phyloP scores from a whole-genome alignment of 2,113 vertebrate species.

The Epinephelus moara region DNA sequence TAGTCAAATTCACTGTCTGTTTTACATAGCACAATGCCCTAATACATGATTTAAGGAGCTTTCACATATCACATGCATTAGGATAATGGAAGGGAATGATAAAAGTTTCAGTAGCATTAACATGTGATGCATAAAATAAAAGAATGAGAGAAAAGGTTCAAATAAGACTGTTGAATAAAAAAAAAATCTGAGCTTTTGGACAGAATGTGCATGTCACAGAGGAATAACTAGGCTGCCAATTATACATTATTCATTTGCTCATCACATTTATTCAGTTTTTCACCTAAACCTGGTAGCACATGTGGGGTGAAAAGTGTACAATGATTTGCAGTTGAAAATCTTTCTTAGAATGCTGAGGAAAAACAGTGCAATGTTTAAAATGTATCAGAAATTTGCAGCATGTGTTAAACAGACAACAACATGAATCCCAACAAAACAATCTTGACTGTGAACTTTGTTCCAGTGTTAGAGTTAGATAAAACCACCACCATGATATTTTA shows the following conservation, averaged over 20 bases:
- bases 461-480: neutral
- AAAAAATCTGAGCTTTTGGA: constrained; percentile 59
- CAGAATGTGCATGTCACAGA: constrained; percentile 69
- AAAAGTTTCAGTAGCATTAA: constrained; percentile 86
- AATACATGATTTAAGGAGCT: constrained; percentile 85
- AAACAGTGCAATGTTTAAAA: constrained; percentile 9
- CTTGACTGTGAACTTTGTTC: neutral
- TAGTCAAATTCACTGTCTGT: constrained; percentile 71
- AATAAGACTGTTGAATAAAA: constrained; percentile 62
- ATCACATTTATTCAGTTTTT: constrained; percentile 63
- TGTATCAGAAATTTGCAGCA: neutral
- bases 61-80: constrained; percentile 80
- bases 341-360: neutral
- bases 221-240: constrained; percentile 53
- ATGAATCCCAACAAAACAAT: neutral
- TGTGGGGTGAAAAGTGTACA: constrained; percentile 21
- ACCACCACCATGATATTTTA: too few relatives aligned
- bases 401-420: neutral
- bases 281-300: constrained; percentile 23
- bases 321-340: neutral
- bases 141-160: constrained; percentile 64
- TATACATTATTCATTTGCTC: constrained; percentile 80
- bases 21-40: constrained; percentile 81
- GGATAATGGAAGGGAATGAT: constrained; percentile 82
- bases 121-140: constrained; percentile 84